phyloP scores from a whole-genome alignment of 2,888 invertebrate species.

The Caenorhabditis sinica region DNA sequence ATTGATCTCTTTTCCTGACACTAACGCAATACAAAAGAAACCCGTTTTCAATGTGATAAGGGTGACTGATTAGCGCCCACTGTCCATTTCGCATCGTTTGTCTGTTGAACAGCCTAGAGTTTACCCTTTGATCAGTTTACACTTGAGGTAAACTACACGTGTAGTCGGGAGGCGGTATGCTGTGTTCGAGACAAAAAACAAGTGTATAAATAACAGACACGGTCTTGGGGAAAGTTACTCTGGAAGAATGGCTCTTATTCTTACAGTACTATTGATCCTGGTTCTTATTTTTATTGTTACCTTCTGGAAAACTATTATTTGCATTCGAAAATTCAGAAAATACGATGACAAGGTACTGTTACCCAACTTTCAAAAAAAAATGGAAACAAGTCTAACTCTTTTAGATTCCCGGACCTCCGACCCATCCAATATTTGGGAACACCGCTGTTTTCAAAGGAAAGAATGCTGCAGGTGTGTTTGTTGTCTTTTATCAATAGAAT shows the following conservation, averaged over 20 bases:
- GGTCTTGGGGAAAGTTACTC: not conserved
- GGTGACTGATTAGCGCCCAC: constrained; percentile 9
- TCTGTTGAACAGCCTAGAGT: constrained; percentile 38
- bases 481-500: not conserved
- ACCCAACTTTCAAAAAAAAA: not conserved
- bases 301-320: constrained; percentile 24
- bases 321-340: constrained; percentile 23
- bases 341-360: constrained; percentile 36
- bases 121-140: constrained; percentile 31
- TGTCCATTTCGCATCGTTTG: constrained; percentile 29
- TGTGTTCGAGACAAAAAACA: not conserved
- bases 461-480: constrained; percentile 26
- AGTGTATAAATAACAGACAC: not conserved
- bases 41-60: constrained; percentile 19
- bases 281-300: constrained; percentile 15
- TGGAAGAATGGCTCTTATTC: constrained; percentile 37
- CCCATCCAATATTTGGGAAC: constrained; percentile 42
- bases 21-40: not conserved
- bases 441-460: constrained; percentile 12
- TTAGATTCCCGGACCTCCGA: constrained; percentile 47
- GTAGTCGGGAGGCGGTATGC: not conserved
- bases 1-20: not conserved
- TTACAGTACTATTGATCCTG: constrained; percentile 10
- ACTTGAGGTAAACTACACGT: constrained; percentile 11
- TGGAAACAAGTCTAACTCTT: not conserved